These are phyloP conservation scores for Drosophila orosa DNA, from an alignment of 1,140 invertebrate genomes.

Conservation along the genomic window DNA sequence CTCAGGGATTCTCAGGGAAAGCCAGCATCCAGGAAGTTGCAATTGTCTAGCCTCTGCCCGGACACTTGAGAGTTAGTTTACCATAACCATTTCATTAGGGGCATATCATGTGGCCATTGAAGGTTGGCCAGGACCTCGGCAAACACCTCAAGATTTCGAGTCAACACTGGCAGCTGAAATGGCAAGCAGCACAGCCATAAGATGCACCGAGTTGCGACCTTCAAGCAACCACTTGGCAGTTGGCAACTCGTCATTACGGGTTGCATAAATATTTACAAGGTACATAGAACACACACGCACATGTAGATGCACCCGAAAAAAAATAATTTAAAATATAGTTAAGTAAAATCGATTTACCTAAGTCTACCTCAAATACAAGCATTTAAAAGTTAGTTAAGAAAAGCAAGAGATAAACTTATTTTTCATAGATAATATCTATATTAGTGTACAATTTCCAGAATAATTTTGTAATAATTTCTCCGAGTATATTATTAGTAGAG, in stretches of 20 bases:
- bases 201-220: constrained; percentile 37
- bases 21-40: constrained; percentile 11
- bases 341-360: not conserved
- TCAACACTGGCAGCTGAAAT: constrained; percentile 45
- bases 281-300: constrained; percentile 51
- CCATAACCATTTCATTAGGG: constrained; percentile 52
- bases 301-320: not conserved
- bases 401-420: not conserved
- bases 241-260: constrained; percentile 72
- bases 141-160: constrained; percentile 51
- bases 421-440: not conserved
- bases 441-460: too few species aligned
- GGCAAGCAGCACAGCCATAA: constrained; percentile 41
- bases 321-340: not conserved
- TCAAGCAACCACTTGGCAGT: constrained; percentile 58
- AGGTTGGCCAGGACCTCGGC: constrained; percentile 32
- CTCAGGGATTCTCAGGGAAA: not conserved
- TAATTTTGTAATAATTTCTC: not conserved
- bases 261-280: constrained; percentile 79
- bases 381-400: not conserved
- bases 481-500: constrained; percentile 3
- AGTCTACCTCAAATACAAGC: not conserved
- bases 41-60: constrained; percentile 20
- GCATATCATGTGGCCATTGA: constrained; percentile 45
- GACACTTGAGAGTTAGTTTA: constrained; percentile 32